These are phyloP conservation scores for Psilopogon haemacephalus DNA, from an alignment of 2,113 vertebrate species.

Conservation along the genomic window DNA sequence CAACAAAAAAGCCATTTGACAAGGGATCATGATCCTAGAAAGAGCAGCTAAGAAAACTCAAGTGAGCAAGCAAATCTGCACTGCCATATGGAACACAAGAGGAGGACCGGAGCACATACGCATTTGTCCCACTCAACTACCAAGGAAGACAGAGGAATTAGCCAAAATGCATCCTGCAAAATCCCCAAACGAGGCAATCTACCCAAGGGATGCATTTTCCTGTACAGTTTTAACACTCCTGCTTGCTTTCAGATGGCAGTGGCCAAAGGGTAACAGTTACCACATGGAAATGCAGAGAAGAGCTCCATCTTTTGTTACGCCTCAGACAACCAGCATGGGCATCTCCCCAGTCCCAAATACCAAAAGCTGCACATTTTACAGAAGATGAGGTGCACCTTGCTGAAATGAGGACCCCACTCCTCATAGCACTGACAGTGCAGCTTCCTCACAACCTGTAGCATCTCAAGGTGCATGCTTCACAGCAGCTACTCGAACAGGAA, in stretches of 20 bases:
- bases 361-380: not conserved
- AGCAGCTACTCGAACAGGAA: not conserved
- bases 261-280: not conserved
- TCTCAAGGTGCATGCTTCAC: not conserved
- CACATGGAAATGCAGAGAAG: not conserved
- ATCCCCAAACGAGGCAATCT: not conserved
- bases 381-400: too few relatives aligned
- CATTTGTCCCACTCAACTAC: not conserved
- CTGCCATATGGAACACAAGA: not conserved
- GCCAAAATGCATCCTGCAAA: not conserved
- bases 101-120: not conserved
- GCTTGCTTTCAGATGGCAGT: not conserved
- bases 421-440: not conserved
- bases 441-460: not conserved
- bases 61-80: conserved; percentile 19
- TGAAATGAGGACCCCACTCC: not conserved
- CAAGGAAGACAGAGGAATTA: not conserved
- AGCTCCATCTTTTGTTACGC: not conserved
- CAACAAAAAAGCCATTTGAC: not conserved
- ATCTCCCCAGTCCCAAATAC: not conserved
- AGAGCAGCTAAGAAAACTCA: not conserved
- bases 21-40: not conserved
- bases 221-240: not conserved
- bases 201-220: not conserved
- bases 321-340: too few relatives aligned